Conservation (phyloP, 2,797 vertebrate genomes). For the Chelidonichthys spinosus region DNA sequence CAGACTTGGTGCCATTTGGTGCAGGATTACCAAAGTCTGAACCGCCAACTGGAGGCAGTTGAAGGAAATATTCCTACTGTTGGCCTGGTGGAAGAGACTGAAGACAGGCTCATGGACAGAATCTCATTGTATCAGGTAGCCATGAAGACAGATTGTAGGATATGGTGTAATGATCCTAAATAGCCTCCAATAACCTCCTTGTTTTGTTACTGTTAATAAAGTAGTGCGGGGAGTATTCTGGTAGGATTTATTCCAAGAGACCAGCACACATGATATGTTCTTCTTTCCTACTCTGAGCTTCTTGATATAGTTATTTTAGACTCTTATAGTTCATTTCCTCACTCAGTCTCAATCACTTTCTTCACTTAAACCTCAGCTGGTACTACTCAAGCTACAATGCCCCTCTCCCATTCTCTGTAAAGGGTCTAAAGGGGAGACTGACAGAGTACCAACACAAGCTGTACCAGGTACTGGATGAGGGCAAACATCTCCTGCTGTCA, state of each 20-base stretch:
- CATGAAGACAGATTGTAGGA: neutral
- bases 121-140: slow-evolving; percentile 93
- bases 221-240: neutral
- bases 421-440: slow-evolving; percentile 91
- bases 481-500: slow-evolving; percentile 90
- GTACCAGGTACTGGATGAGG: slow-evolving; percentile 93
- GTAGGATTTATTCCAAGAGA: neutral
- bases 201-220: neutral
- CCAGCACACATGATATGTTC: neutral
- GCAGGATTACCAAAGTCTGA: slow-evolving; percentile 88
- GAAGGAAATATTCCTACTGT: slow-evolving; percentile 88
- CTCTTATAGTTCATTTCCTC: neutral
- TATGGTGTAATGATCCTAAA: neutral
- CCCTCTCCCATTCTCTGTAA: slow-evolving; percentile 5
- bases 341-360: neutral
- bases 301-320: neutral
- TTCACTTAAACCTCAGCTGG: neutral
- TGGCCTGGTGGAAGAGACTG: slow-evolving; percentile 93
- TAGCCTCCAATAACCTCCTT: neutral
- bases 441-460: slow-evolving; percentile 92
- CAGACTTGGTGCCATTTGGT: slow-evolving; percentile 87
- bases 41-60: slow-evolving; percentile 88
- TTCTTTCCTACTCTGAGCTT: neutral
- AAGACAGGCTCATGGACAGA: slow-evolving; percentile 90
- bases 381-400: neutral